phyloP scores from a whole-genome alignment of 2,797 vertebrate genomes.

The Ptychadena robeensis region DNA sequence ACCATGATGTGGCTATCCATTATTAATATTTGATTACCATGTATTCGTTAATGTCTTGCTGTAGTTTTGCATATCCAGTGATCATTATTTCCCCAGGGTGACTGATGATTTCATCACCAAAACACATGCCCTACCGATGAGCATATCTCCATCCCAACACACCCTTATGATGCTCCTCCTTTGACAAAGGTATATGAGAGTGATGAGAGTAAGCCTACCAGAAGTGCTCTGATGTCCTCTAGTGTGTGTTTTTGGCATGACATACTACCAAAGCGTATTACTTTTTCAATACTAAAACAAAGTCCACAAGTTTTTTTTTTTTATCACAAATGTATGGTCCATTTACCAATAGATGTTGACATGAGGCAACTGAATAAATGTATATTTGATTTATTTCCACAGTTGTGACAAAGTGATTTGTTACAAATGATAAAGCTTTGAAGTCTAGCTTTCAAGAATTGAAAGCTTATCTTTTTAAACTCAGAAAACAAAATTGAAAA shows the following conservation, averaged over 20 bases:
- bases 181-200: not conserved
- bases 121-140: not conserved
- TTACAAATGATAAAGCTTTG: no score
- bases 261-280: not conserved
- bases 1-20: not conserved
- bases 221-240: conserved; percentile 22
- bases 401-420: no score
- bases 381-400: no score
- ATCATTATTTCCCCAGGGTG: conserved; percentile 9
- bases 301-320: no score
- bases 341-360: no score
- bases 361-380: no score
- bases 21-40: not conserved
- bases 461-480: no score
- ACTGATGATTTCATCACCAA: conserved; percentile 6
- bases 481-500: no score
- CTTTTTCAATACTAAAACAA: no score
- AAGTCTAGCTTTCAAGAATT: no score
- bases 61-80: not conserved
- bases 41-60: not conserved
- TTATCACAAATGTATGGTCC: no score
- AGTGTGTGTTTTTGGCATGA: conserved; percentile 10
- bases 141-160: conserved; percentile 30
- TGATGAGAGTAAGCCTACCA: no score
- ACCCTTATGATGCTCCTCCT: conserved; percentile 39